Conservation (phyloP, 2,113 vertebrate species). For the Sinocyclocheilus grahami region DNA sequence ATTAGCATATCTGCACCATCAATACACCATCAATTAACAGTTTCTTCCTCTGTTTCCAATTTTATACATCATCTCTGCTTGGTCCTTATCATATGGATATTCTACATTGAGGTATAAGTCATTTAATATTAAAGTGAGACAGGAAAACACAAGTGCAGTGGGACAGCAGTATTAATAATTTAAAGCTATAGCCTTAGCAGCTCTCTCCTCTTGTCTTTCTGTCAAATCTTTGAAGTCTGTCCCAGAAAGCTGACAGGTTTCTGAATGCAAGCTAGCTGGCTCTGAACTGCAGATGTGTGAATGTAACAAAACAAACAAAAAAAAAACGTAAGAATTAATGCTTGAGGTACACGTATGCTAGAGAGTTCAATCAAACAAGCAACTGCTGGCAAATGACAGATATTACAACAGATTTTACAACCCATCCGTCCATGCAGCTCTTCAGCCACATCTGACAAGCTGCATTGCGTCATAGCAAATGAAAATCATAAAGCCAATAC, state of each 20-base stretch:
- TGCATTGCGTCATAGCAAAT: conserved; percentile 9
- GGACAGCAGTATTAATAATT: conserved; percentile 76
- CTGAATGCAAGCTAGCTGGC: conserved; percentile 60
- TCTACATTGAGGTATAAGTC: conserved; percentile 61
- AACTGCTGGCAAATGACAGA: conserved; percentile 1
- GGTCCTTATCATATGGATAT: conserved; percentile 70
- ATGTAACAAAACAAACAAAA: conserved; percentile 25
- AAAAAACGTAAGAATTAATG: conserved; percentile 28
- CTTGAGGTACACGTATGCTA: not conserved
- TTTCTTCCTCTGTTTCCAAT: not conserved
- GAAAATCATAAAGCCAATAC: not conserved
- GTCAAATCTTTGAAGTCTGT: conserved; percentile 72
- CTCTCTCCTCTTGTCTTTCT: conserved; percentile 57
- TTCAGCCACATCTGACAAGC: conserved; percentile 23
- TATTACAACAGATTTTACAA: conserved; percentile 41
- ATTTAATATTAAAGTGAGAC: conserved; percentile 75
- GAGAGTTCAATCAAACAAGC: not conserved
- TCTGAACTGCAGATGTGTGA: conserved; percentile 42
- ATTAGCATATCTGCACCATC: no score
- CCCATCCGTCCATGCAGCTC: conserved; percentile 41
- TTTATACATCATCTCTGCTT: conserved; percentile 61
- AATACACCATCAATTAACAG: not conserved
- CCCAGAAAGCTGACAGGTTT: conserved; percentile 70
- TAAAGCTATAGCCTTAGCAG: conserved; percentile 64
- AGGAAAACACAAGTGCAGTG: conserved; percentile 74